Conservation (phyloP, 2,888 invertebrate genomes). For the Ormyrus nitidulus region DNA sequence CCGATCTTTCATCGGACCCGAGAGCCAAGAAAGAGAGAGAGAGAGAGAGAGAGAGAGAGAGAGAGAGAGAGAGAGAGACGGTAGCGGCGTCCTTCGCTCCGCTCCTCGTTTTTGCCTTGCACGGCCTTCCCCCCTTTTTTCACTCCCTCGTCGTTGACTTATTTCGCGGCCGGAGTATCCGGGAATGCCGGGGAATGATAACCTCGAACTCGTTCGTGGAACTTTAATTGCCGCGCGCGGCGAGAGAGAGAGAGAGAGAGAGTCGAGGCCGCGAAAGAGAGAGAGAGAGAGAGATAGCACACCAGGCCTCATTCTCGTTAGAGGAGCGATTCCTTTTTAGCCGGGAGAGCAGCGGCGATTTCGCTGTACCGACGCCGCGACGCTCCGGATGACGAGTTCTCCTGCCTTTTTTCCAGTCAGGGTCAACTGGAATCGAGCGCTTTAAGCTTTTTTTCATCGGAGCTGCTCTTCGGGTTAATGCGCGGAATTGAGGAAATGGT, state of each 20-base stretch:
- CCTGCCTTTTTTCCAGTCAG: too few species aligned
- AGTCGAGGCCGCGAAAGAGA: too few species aligned
- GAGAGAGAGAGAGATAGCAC: not conserved
- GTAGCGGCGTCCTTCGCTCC: slow-evolving; percentile 42
- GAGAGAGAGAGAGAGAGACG: not conserved
- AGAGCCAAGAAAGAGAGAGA: not conserved
- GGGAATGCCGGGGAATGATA: slow-evolving; percentile 47
- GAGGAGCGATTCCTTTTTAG: not conserved
- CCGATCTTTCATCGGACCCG: slow-evolving; percentile 32
- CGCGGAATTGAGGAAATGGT: too few species aligned
- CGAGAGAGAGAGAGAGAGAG: not conserved
- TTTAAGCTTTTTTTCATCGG: too few species aligned
- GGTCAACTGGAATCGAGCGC: too few species aligned
- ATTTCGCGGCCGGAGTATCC: slow-evolving; percentile 35
- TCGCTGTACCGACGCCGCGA: too few species aligned
- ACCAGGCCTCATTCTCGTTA: slow-evolving; percentile 7
- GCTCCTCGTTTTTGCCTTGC: not conserved
- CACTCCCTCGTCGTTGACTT: slow-evolving; percentile 10
- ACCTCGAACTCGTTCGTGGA: slow-evolving; percentile 47
- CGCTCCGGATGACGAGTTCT: too few species aligned
- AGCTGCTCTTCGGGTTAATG: too few species aligned
- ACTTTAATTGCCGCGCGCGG: slow-evolving; percentile 43
- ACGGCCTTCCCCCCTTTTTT: slow-evolving; percentile 4
- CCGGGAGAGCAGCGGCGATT: too few species aligned
- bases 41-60: too few species aligned